Evolutionary conservation across 2,888 invertebrate genomes (phyloP).

Genomic region (Clistopyga incitator): DNA sequence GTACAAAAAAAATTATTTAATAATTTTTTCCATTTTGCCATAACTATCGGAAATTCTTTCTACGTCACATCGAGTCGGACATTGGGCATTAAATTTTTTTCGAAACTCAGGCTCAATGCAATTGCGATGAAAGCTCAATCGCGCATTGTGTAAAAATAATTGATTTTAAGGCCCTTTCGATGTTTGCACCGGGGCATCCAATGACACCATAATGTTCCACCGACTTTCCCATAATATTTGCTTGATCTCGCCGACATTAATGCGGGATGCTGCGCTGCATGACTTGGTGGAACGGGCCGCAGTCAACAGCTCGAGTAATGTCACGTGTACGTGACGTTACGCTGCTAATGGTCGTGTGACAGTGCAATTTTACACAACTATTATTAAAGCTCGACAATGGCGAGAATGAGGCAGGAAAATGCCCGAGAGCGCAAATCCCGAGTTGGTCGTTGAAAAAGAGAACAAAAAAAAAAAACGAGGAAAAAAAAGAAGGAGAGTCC

Average conservation of each 20-base stretch:
- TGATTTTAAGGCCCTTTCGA: too few species aligned
- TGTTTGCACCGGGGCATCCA: too few species aligned
- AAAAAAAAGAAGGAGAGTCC: neutral
- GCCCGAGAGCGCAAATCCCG: conserved; percentile 14
- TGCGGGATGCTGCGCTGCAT: neutral
- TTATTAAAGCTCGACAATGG: conserved; percentile 42
- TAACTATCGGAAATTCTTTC: too few species aligned
- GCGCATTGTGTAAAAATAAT: too few species aligned
- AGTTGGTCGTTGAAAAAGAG: conserved; percentile 2
- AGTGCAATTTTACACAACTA: conserved; percentile 40
- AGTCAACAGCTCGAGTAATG: neutral
- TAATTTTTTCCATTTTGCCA: too few species aligned
- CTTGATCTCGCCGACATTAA: neutral
- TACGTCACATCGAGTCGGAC: too few species aligned
- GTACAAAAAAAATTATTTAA: too few species aligned
- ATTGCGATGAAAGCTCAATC: too few species aligned
- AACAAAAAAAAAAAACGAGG: too few species aligned
- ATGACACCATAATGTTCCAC: neutral
- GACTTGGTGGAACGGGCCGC: neutral
- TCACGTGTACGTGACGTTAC: neutral
- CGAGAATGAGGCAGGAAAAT: conserved; percentile 32
- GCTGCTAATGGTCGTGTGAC: conserved; percentile 33
- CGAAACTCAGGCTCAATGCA: too few species aligned
- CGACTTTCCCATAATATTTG: neutral
- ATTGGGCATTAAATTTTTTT: too few species aligned